Conservation (phyloP, 2,888 invertebrate species). For the Panzeria rudis region DNA sequence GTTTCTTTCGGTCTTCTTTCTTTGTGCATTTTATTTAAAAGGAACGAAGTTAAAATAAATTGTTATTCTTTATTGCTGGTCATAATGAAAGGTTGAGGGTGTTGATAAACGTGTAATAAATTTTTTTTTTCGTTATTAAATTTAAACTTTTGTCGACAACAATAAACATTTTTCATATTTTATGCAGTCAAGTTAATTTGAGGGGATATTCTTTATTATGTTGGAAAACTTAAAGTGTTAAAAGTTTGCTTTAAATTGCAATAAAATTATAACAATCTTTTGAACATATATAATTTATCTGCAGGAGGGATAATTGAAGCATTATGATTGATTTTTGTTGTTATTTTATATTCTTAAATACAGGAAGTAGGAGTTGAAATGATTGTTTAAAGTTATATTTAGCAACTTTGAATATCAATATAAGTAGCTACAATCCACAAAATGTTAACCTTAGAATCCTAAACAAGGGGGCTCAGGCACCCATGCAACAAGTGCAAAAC, state of each 20-base stretch:
- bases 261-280: neutral
- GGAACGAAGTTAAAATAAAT: slow-evolving; percentile 43
- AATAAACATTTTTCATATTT: slow-evolving; percentile 40
- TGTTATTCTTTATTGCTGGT: slow-evolving; percentile 42
- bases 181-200: slow-evolving; percentile 38
- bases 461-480: too few relatives aligned
- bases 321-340: neutral
- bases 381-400: too few relatives aligned
- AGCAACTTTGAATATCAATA: too few relatives aligned
- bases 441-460: too few relatives aligned
- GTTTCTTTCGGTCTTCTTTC: neutral
- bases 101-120: slow-evolving; percentile 49
- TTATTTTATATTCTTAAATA: too few relatives aligned
- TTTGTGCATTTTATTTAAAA: slow-evolving; percentile 16
- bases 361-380: too few relatives aligned
- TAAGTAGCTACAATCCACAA: too few relatives aligned
- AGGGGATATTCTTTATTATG: slow-evolving; percentile 8
- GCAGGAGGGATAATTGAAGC: neutral
- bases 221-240: neutral
- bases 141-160: slow-evolving; percentile 47
- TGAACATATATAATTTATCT: neutral
- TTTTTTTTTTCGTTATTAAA: slow-evolving; percentile 13
- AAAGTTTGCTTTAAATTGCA: neutral
- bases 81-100: slow-evolving; percentile 40
- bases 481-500: too few relatives aligned